Evolutionary conservation across 2,888 invertebrate genomes (phyloP).

Genomic region (Eupelmus urozonus): DNA sequence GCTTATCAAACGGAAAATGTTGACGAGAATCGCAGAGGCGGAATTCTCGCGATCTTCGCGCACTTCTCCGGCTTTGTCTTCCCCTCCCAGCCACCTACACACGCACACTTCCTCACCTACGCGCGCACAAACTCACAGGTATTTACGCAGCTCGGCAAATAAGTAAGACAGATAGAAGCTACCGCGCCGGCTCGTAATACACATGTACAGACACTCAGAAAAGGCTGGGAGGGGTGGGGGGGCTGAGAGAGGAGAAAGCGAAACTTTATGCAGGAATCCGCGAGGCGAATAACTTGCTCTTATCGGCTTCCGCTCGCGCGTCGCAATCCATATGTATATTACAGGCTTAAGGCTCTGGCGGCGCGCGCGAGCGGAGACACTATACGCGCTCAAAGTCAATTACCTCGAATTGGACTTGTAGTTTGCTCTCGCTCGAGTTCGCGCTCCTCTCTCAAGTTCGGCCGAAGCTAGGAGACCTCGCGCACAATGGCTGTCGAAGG

Average conservation of each 20-base stretch:
- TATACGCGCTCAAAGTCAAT: constrained; percentile 63
- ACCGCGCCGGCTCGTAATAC: background rate
- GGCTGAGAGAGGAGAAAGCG: background rate
- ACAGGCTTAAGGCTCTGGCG: constrained; percentile 56
- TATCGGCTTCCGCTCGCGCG: constrained; percentile 55
- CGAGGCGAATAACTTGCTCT: constrained; percentile 62
- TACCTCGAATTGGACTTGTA: constrained; percentile 66
- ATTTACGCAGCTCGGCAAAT: constrained; percentile 3
- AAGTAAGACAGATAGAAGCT: constrained; percentile 29
- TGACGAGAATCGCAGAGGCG: background rate
- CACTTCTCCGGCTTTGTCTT: background rate
- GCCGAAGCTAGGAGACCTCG: no score
- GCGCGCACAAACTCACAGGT: background rate
- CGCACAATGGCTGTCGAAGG: no score
- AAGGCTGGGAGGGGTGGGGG: no score
- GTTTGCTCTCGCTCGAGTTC: constrained; percentile 52
- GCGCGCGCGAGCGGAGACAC: background rate
- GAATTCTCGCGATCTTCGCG: background rate
- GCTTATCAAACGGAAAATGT: background rate
- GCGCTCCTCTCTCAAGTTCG: constrained; percentile 27
- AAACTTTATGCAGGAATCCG: constrained; percentile 59
- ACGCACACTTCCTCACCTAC: background rate
- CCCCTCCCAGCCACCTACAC: background rate
- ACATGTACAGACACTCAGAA: no score
- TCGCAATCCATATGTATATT: constrained; percentile 62